phyloP scores from a whole-genome alignment of 1,140 invertebrate genomes.

The Leptoteleia sp. region DNA sequence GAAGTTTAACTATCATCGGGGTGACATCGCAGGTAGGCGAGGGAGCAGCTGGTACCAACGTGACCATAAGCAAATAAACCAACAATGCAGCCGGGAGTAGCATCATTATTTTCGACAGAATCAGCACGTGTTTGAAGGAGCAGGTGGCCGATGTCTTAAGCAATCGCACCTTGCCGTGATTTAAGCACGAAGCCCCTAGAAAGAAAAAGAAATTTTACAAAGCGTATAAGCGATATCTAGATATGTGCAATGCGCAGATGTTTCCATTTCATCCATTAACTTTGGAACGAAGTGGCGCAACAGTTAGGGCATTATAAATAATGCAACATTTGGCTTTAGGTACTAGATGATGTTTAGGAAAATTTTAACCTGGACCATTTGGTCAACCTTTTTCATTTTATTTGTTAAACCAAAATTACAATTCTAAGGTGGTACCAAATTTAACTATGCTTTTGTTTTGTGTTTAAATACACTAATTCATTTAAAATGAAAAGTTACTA shows the following conservation, averaged over 20 bases:
- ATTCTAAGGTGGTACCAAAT: too few relatives aligned
- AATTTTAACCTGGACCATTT: too few relatives aligned
- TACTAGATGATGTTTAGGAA: too few relatives aligned
- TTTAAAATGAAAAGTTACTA: too few relatives aligned
- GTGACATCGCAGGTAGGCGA: constrained; percentile 44
- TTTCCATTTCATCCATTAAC: too few relatives aligned
- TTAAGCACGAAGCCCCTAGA: constrained; percentile 38
- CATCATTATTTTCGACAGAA: constrained; percentile 57
- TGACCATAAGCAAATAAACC: constrained; percentile 58
- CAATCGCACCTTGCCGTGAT: constrained; percentile 74
- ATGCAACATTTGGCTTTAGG: too few relatives aligned
- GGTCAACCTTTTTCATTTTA: too few relatives aligned
- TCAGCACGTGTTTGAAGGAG: constrained; percentile 75
- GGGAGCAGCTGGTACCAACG: constrained; percentile 72
- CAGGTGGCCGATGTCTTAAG: constrained; percentile 77
- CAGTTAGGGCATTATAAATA: too few relatives aligned
- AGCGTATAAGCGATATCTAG: constrained; percentile 2
- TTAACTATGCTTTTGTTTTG: too few relatives aligned
- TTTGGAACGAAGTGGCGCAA: too few relatives aligned
- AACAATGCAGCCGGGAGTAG: constrained; percentile 45
- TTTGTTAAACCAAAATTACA: too few relatives aligned
- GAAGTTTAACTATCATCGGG: constrained; percentile 26
- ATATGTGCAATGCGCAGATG: constrained; percentile 12
- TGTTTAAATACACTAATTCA: too few relatives aligned
- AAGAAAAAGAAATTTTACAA: constrained; percentile 13